These are phyloP conservation scores for Calliphora vomitoria DNA, from an alignment of 2,888 invertebrate species.

Conservation along the genomic window DNA sequence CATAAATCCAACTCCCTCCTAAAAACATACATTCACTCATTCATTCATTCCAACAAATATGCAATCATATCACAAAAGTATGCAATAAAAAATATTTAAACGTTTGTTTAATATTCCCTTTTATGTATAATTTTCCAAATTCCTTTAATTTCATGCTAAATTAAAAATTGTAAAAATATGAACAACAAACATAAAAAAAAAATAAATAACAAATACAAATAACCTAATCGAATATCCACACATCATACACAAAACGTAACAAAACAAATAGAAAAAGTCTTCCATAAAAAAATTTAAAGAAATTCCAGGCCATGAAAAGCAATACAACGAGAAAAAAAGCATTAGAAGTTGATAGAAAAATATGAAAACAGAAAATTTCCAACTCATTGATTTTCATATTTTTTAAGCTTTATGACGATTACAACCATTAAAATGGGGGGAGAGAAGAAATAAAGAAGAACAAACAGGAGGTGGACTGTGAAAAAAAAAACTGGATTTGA, in stretches of 20 bases:
- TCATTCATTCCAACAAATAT: constrained; percentile 2
- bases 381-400: constrained; percentile 84
- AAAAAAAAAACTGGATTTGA: constrained; percentile 39
- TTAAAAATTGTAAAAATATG: constrained; percentile 76
- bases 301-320: constrained; percentile 47
- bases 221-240: constrained; percentile 67
- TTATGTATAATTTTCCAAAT: constrained; percentile 74
- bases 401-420: constrained; percentile 75
- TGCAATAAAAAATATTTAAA: constrained; percentile 64
- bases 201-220: constrained; percentile 64
- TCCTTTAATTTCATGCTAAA: constrained; percentile 78
- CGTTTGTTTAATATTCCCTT: constrained; percentile 46
- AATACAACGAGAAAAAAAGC: constrained; percentile 35
- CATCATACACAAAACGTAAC: constrained; percentile 31
- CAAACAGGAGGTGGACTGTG: constrained; percentile 30
- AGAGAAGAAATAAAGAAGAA: neutral
- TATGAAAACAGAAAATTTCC: constrained; percentile 79
- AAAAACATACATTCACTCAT: neutral
- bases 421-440: neutral
- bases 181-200: constrained; percentile 63
- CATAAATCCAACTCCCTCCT: neutral
- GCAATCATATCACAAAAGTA: constrained; percentile 53
- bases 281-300: constrained; percentile 48
- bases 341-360: constrained; percentile 68
- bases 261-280: constrained; percentile 34